Conservation (phyloP, 1,140 invertebrate genomes). For the Drosophila seguyi region DNA sequence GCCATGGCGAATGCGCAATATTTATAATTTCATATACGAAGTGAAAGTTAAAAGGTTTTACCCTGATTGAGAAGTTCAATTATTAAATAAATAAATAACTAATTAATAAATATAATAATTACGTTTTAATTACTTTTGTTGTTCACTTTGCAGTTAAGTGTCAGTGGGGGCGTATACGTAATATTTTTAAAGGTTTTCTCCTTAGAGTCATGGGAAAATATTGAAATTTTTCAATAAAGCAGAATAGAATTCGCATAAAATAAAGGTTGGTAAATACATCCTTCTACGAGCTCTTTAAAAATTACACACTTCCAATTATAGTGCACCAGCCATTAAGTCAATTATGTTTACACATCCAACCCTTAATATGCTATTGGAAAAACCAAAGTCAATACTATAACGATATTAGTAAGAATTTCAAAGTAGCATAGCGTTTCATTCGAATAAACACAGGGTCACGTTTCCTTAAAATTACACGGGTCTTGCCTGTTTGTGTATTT, state of each 20-base stretch:
- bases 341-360: constrained; percentile 10
- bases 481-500: constrained; percentile 22
- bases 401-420: constrained; percentile 17
- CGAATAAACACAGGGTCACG: constrained; percentile 3
- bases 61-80: neutral
- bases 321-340: neutral
- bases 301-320: neutral
- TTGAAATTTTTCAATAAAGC: no score
- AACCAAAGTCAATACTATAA: constrained; percentile 14
- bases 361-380: neutral
- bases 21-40: neutral
- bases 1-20: constrained; percentile 30
- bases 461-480: constrained; percentile 1
- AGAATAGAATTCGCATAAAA: neutral
- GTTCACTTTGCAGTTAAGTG: neutral
- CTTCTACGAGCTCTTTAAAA: neutral
- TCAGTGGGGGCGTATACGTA: neutral
- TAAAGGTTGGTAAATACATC: neutral
- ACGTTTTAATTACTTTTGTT: neutral
- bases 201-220: neutral
- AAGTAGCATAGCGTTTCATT: constrained; percentile 7
- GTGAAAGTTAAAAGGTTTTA: neutral
- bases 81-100: neutral
- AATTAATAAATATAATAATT: no score
- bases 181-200: neutral